phyloP scores from a whole-genome alignment of 2,113 vertebrate genomes.

The human (Homo sapiens) region DNA sequence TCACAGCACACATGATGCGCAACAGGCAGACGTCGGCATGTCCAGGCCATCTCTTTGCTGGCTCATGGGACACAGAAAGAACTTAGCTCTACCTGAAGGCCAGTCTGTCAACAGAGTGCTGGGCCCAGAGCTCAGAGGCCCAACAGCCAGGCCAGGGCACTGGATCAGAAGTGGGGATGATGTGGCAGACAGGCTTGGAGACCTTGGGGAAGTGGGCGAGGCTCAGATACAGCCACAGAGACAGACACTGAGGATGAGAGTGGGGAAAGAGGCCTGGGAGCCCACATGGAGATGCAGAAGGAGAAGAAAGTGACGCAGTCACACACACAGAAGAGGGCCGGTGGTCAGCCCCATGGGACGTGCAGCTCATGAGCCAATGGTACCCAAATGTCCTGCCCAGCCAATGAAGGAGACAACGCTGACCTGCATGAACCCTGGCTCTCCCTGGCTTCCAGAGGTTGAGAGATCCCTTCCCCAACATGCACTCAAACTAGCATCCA shows the following conservation, averaged over 20 bases:
- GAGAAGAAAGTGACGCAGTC: background rate
- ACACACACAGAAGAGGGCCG: background rate
- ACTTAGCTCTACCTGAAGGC: background rate
- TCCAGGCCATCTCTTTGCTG: background rate
- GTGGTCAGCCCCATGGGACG: fast-evolving
- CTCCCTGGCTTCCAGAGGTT: background rate
- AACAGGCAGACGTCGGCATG: fast-evolving
- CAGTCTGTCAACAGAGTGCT: background rate
- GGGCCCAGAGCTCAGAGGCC: background rate
- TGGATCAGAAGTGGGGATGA: fast-evolving
- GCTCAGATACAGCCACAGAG: background rate
- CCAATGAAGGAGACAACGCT: fast-evolving
- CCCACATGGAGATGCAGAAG: fast-evolving
- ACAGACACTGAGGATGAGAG: background rate
- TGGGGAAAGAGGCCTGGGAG: background rate
- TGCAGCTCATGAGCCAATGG: background rate
- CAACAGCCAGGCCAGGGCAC: no score
- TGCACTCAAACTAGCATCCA: background rate
- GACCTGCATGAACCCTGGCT: background rate
- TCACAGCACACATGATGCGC: fast-evolving
- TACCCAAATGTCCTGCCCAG: background rate
- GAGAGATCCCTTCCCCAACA: background rate
- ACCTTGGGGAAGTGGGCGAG: background rate
- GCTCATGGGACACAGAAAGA: background rate
- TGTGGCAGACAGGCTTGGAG: background rate